phyloP scores from a whole-genome alignment of 2,113 vertebrate genomes.

The Hemiscyllium ocellatum region DNA sequence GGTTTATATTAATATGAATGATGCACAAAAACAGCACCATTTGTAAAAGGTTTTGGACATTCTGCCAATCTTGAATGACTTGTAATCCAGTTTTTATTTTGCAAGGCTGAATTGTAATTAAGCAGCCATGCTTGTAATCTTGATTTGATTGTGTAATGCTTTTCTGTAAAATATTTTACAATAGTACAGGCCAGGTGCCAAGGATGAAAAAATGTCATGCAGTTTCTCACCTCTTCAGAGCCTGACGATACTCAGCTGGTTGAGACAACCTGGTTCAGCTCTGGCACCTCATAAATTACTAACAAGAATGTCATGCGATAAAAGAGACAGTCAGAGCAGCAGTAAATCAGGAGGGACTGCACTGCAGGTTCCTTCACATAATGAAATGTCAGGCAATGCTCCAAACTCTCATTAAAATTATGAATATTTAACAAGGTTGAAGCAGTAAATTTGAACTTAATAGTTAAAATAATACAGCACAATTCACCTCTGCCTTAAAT shows the following conservation, averaged over 20 bases:
- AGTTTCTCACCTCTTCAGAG: not conserved
- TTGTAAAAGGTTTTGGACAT: not conserved
- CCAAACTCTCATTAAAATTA: constrained; percentile 27
- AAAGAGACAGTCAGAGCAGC: not conserved
- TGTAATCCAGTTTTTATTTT: not conserved
- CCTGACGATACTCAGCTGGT: not conserved
- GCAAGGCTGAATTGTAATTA: not conserved
- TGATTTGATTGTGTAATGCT: not conserved
- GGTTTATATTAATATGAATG: not conserved
- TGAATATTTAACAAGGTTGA: constrained; percentile 13
- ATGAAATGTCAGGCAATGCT: not conserved
- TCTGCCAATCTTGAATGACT: not conserved
- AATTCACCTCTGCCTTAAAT: not conserved
- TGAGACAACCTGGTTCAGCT: not conserved
- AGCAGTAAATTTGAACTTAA: not conserved
- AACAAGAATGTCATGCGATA: constrained; percentile 3
- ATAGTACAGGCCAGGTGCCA: not conserved
- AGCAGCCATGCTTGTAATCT: not conserved
- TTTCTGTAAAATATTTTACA: not conserved
- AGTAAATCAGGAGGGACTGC: not conserved
- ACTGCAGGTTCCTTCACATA: not conserved
- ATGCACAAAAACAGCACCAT: not conserved
- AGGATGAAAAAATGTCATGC: not conserved
- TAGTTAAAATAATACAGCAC: not conserved
- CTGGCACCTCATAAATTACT: constrained; percentile 7